Percentiles rank a stretch among this genome's conserved stretches.
Conservation (phyloP, 2,113 vertebrate genomes). For the Seriola quinqueradiata region DNA sequence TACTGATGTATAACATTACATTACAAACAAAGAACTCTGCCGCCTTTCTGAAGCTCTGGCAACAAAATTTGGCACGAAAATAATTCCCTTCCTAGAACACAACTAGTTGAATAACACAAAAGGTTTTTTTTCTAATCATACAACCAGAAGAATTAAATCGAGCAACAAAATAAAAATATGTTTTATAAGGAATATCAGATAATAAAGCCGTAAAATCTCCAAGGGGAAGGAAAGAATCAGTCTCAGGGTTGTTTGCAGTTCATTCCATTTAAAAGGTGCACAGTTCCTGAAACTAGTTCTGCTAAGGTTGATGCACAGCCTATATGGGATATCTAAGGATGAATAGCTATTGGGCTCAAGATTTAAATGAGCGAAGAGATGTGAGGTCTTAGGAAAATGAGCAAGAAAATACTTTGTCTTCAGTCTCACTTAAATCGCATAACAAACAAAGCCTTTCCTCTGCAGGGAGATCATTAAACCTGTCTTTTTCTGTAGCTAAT, state of each 20-base stretch:
- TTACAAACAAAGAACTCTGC: background rate
- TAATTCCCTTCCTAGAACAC: background rate
- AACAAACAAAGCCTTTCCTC: background rate
- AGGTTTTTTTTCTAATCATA: background rate
- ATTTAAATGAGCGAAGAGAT: background rate
- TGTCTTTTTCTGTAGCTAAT: background rate
- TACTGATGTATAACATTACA: background rate
- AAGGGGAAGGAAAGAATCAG: background rate
- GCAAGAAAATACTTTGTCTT: background rate
- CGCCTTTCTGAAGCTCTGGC: background rate
- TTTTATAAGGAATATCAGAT: background rate
- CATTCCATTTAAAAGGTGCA: background rate
- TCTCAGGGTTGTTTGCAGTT: background rate
- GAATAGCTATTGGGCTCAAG: background rate
- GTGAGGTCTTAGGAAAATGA: slow-evolving; percentile 1
- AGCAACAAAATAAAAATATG: background rate
- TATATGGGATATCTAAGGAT: background rate
- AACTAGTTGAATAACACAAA: background rate
- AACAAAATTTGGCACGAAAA: background rate
- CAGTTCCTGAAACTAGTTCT: background rate
- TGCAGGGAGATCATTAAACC: slow-evolving; percentile 1
- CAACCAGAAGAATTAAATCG: background rate
- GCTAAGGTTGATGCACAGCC: too few relatives aligned
- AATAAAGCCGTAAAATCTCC: background rate
- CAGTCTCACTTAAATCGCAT: background rate